Percentiles rank a stretch among this genome's conserved stretches.
Conservation (phyloP, 2,888 invertebrate species). For the Papilio elwesi region DNA sequence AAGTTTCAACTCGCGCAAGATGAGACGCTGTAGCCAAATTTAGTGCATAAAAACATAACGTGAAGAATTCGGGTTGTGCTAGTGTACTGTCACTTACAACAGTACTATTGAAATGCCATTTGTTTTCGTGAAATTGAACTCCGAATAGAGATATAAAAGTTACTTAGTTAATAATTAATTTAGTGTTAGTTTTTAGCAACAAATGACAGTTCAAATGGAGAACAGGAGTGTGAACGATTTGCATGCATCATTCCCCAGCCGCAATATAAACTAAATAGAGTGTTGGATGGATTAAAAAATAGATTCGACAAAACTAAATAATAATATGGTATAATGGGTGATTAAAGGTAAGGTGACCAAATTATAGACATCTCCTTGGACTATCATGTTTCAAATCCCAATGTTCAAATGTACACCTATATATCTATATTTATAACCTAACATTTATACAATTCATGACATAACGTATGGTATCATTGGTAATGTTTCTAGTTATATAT, state of each 20-base stretch:
- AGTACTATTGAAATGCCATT: slow-evolving; percentile 32
- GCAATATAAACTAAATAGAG: slow-evolving; percentile 75
- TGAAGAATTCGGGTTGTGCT: slow-evolving; percentile 20
- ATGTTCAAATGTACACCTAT: slow-evolving; percentile 45
- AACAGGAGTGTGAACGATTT: slow-evolving; percentile 41
- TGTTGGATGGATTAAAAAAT: slow-evolving; percentile 78
- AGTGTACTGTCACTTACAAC: slow-evolving; percentile 12
- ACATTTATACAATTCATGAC: slow-evolving; percentile 37
- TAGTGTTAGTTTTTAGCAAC: neutral
- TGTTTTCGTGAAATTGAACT: neutral
- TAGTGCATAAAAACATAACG: slow-evolving; percentile 29
- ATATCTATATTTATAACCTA: slow-evolving; percentile 41
- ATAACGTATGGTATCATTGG: slow-evolving; percentile 37
- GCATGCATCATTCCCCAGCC: slow-evolving; percentile 84
- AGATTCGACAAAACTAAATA: slow-evolving; percentile 55
- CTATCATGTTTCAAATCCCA: slow-evolving; percentile 34
- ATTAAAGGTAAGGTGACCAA: slow-evolving; percentile 70
- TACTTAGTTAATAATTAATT: neutral
- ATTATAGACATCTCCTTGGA: slow-evolving; percentile 48
- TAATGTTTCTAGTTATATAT: slow-evolving; percentile 40
- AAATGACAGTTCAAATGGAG: slow-evolving; percentile 56
- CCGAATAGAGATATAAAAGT: neutral
- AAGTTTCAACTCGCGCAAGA: slow-evolving; percentile 19
- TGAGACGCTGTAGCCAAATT: slow-evolving; percentile 32
- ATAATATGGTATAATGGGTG: slow-evolving; percentile 71